A percentile compares a stretch with the other conserved stretches of the same genome.
Conservation (phyloP, 2,113 vertebrate genomes). For the Progne subis region DNA sequence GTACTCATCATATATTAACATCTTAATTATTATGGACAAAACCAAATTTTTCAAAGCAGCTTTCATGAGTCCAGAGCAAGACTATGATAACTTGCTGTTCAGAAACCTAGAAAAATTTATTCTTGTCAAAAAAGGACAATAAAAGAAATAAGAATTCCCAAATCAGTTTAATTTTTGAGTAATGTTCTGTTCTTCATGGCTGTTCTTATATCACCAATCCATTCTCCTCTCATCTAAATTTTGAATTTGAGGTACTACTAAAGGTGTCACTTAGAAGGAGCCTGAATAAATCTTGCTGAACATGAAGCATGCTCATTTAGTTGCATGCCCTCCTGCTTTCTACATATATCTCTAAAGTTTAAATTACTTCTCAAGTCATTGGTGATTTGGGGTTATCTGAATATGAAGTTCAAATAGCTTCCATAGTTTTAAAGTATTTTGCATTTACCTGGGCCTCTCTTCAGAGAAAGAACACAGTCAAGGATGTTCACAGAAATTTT, state of each 20-base stretch:
- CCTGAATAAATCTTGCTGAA: background rate
- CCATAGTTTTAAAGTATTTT: background rate
- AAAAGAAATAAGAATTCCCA: background rate
- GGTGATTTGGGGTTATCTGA: background rate
- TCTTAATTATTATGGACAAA: background rate
- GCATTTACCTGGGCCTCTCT: background rate
- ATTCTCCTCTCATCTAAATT: background rate
- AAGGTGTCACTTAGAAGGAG: background rate
- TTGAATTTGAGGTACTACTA: background rate
- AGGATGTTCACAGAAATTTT: background rate
- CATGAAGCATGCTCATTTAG: background rate
- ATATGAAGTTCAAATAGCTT: background rate
- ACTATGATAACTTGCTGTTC: background rate
- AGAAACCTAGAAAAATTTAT: background rate
- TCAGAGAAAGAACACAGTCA: background rate
- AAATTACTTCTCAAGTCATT: background rate
- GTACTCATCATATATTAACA: background rate
- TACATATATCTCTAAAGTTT: background rate
- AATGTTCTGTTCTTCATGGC: background rate
- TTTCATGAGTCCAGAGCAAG: background rate
- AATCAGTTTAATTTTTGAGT: background rate
- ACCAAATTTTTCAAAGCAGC: background rate
- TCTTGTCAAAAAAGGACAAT: background rate
- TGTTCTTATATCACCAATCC: background rate
- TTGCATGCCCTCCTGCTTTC: background rate